Evolutionary conservation across 2,888 invertebrate species (phyloP), one percentile per base, ranked within the genome.

Genomic region (Lasioglossum calceatum): DNA sequence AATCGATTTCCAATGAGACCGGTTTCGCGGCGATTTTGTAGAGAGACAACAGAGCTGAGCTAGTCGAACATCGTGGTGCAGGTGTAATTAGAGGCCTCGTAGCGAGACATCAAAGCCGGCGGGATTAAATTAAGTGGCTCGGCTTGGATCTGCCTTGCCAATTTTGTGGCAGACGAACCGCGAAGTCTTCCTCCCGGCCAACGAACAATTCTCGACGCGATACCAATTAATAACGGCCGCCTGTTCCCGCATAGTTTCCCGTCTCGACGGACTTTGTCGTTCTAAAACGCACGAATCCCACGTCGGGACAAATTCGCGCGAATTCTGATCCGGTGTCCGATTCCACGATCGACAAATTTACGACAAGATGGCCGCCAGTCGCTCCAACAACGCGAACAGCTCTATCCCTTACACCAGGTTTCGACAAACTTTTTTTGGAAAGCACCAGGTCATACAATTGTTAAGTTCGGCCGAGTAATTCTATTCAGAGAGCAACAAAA

Each of bases 51-150:
- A 7, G 19, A 16, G 36, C 4, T 32, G 19, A 36, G 16, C 4
- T 16, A 67, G 23, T 19, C 67, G 36, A 19, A 36, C 32, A 36
- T 67, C 0, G 44, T 71, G 50, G 75, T 14, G 75, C 71, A 61
- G 74, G 58, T 64, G 85, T 67, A 79, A 84, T 79, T 84, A 77
- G 70, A 32, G 47, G 14, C n/a, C 23, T n/a, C 36, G 76, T 61
- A 58, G 64, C 8, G 72, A 32, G 61, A 32, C 81, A 70, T 75
- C 70, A 50, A 74, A 84, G 67, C 39, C 1, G 23, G 86, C 87
- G 87, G 87, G 85, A 91, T 91, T 91, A 91, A 92, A 91, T 92
- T 91, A 90, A 87, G 88, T 90, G 89, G 82, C 90, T 82, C 87
- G 88, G 83, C 82, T 79, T 81, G 79, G 81, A 77, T 76, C 64